Evolutionary conservation across 30 jellyfish, hydroid and myxozoan species (phyloP), one percentile per base, ranked within the genome.

Genomic region (Aurelia sp.): DNA sequence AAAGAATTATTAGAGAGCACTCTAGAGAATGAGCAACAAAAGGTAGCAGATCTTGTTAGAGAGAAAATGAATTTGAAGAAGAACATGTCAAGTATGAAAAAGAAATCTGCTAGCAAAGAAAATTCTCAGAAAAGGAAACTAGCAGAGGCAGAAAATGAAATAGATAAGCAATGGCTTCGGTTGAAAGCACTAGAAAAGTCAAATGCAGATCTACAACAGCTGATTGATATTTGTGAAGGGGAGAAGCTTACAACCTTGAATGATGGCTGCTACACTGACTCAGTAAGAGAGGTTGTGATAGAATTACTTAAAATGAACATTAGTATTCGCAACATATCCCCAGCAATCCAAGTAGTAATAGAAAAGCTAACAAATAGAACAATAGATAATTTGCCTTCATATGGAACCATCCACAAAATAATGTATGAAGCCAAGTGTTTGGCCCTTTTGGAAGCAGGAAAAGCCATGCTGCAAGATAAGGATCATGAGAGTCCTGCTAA

Each of bases 81-180:
- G 5, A 38, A 38, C 5, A 3, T 38, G 48, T 38, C 48, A 38
- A 38, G 48, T 38, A 5, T 38, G 5, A 38, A 38, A 38, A 38
- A 38, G 48, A 38, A 38, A 38, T 38, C 3, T 38, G 48, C 3
- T 38, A 38, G 5, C 5, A 38, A 38, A 38, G 48, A 38, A 38
- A 3, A 67, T 67, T 59, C 69, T 59, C 69, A 59, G 69, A 59
- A 59, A 59, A 8, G 7, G 7, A 59, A 59, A 59, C 69, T 59
- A 59, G 69, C 69, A 59, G 69, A 67, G 52, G 52, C 52, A 33
- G 78, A 67, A 20, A 33, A 67, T 8, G 84, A 72, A 48, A 72
- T 72, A 30, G 84, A 72, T 47, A 72, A 72, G 70, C 84, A 72
- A 35, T 72, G 84, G 84, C 72, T 72, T 5, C 31, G 84, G 47